Base-by-base conservation (phyloP, 2,888 invertebrate species). In the Hecatera dysodea region DNA sequence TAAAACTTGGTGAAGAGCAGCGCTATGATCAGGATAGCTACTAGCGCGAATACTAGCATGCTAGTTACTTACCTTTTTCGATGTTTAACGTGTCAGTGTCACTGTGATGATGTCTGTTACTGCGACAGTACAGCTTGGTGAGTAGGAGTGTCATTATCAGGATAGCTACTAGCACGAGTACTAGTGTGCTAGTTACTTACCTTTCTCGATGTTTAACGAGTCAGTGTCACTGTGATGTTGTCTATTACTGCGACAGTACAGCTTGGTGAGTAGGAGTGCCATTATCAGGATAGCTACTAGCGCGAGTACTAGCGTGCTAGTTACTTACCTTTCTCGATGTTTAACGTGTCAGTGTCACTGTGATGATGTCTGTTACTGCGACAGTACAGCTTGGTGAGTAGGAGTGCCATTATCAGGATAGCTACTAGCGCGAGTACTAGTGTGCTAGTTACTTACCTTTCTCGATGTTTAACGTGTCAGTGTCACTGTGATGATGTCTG, bases 381-480 rank as follows among this genome's bases (percentile, higher is more conserved):
- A 22, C 48, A 48, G 48, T 48, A 48, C 48, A 48, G 22, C 22
- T 48, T 48, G 11, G 22, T 22, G 22, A 48, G 22, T 11, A 48
- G 22, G 0, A 91, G 82, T 0, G 89, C 92, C 78, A 91, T 86
- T 4, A 93, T 86, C 57, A 94, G 63, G 1, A 92, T 78, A 15
- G 48, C 48, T n/a, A 90, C 87, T 1, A 91, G 19, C 0, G 90
- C 90, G 44, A 95, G 78, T 1, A 91, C 83, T n/a, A 48, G 22
- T 1, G 22, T 48, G 22, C 19, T 48, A n/a, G 36, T 36, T 7
- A 3, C 62, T 55, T 66, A 95, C 95, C 95, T 90, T 94, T 95
- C 48, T 95, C 95, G 15, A 91, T 73, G 63, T 93, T 91, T 11
- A 79, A 61, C 0, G 80, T 87, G 8, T 90, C 89, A 22, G 90